These are phyloP conservation scores for Intellagama lesueurii DNA, from an alignment of 2,797 vertebrate genomes.

Conservation along the genomic window DNA sequence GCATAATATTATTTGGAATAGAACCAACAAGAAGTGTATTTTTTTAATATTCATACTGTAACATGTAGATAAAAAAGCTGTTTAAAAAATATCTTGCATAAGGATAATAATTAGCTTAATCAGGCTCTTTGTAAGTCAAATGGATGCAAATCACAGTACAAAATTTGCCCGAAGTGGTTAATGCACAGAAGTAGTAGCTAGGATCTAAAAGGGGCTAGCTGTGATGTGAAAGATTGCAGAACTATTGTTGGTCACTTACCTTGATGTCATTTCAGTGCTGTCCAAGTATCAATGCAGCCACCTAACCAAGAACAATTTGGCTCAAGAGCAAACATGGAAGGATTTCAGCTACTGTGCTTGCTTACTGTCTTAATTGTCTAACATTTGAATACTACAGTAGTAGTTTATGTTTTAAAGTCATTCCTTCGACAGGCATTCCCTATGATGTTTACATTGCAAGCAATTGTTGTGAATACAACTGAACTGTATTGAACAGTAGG, in stretches of 20 bases:
- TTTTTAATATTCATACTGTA: slow-evolving; percentile 37
- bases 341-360: not conserved
- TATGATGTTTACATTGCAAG: not conserved
- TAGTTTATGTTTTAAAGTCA: not conserved
- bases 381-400: not conserved
- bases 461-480: slow-evolving; percentile 1
- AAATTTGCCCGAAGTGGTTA: slow-evolving; percentile 13
- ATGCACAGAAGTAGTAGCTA: not conserved
- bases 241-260: not conserved
- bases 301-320: not conserved
- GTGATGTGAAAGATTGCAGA: not conserved
- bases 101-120: slow-evolving; percentile 20
- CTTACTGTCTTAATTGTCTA: slow-evolving; percentile 7
- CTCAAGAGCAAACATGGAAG: not conserved
- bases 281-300: not conserved
- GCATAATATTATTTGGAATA: slow-evolving; percentile 32
- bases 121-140: slow-evolving; percentile 31
- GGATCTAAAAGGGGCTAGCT: not conserved
- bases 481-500: not conserved
- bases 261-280: not conserved
- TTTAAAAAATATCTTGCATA: not conserved
- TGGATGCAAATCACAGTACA: slow-evolving; percentile 24
- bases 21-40: slow-evolving; percentile 15
- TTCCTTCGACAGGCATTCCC: not conserved
- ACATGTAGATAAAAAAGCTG: slow-evolving; percentile 28